Conservation (phyloP, 2,113 vertebrate genomes). For the Aythya baeri region DNA sequence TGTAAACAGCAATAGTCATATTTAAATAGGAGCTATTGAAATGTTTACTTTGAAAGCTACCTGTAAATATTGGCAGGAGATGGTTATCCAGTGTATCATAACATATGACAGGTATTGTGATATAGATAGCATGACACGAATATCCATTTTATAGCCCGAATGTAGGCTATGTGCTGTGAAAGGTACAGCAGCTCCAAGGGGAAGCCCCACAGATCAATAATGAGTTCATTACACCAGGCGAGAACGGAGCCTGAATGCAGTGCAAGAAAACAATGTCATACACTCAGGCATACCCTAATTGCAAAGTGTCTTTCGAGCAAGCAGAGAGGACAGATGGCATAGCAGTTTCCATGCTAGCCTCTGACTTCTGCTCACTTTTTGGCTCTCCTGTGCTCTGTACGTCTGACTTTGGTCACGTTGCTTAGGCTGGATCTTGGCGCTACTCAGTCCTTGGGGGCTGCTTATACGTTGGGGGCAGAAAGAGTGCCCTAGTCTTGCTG, state of each 20-base stretch:
- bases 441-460: background rate
- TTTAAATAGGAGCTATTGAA: conserved; percentile 12
- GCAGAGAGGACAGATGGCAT: conserved; percentile 55
- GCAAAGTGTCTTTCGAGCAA: conserved; percentile 12
- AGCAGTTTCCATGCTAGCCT: conserved; percentile 27
- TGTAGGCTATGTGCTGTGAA: background rate
- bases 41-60: background rate
- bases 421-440: background rate
- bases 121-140: background rate
- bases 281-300: conserved; percentile 6
- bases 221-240: background rate
- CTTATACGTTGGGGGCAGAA: background rate
- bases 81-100: background rate
- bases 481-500: background rate
- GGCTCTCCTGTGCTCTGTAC: conserved; percentile 43
- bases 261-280: conserved; percentile 14
- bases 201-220: conserved; percentile 23
- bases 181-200: background rate
- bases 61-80: background rate
- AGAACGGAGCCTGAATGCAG: background rate
- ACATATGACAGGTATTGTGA: background rate
- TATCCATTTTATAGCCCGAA: background rate
- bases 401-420: background rate
- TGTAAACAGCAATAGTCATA: background rate
- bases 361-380: conserved; percentile 56